A percentile compares a stretch with the other conserved stretches of the same genome.
phyloP scores from a whole-genome alignment of 2,113 vertebrate species.

The Tympanuchus pallidicinctus region DNA sequence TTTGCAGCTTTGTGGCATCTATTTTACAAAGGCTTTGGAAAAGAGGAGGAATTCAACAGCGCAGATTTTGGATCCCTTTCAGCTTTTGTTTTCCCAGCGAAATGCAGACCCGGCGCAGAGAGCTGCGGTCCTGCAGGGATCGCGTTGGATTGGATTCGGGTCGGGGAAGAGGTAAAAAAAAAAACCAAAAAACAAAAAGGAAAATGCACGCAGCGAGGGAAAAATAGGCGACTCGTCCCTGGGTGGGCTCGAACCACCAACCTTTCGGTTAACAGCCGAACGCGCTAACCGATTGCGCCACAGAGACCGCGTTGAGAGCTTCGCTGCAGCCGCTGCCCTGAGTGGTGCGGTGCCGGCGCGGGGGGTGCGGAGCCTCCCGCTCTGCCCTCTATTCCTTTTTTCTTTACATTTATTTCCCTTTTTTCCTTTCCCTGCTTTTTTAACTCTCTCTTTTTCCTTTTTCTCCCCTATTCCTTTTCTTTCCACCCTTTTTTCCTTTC shows the following conservation, averaged over 20 bases:
- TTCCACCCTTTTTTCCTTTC: neutral
- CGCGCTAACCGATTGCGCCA: conserved; percentile 46
- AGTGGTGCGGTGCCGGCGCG: too few species aligned
- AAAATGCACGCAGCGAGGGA: too few species aligned
- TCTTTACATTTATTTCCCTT: too few species aligned
- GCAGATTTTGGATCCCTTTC: neutral
- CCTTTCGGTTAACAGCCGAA: conserved; percentile 74
- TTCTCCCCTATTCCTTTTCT: neutral
- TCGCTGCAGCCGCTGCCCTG: too few species aligned
- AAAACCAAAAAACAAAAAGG: too few species aligned
- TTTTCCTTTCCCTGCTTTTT: neutral
- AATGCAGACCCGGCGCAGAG: rapidly evolving
- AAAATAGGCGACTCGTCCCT: neutral
- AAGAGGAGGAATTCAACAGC: neutral
- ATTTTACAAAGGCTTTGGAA: neutral
- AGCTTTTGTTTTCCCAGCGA: neutral
- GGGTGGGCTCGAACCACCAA: conserved; percentile 75
- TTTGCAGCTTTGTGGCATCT: neutral
- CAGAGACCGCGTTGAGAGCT: conserved; percentile 21
- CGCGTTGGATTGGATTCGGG: neutral
- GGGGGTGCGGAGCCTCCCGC: too few species aligned
- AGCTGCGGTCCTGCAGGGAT: rapidly evolving
- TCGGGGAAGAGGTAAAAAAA: rapidly evolving
- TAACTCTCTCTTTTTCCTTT: neutral
- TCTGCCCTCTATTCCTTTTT: too few species aligned